Percentiles rank a stretch among this genome's conserved stretches.
Evolutionary conservation across 2,113 vertebrate genomes (phyloP).

Genomic region (Alligator sinensis): DNA sequence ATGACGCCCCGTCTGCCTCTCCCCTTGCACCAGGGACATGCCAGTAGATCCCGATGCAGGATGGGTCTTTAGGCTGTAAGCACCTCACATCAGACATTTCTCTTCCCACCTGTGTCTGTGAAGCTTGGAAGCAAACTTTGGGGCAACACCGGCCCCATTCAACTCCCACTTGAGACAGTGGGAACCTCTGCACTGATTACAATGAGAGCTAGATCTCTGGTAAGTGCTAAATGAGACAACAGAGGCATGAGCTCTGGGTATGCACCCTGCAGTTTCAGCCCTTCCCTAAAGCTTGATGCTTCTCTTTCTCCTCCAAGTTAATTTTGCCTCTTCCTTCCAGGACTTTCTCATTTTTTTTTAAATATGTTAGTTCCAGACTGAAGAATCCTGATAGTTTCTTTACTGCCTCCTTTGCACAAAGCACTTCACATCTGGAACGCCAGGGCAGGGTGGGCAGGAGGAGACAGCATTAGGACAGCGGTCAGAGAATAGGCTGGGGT

Average conservation of each 20-base stretch:
- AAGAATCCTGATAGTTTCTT: too few species aligned
- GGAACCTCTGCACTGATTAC: neutral
- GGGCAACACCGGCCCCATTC: neutral
- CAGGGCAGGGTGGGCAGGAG: rapidly evolving
- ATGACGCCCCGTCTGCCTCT: rapidly evolving
- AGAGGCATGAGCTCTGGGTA: neutral
- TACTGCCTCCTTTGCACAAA: neutral
- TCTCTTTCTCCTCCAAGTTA: neutral
- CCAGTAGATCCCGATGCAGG: neutral
- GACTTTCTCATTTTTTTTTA: neutral
- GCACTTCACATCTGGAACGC: neutral
- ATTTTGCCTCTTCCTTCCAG: neutral
- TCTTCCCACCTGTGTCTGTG: neutral
- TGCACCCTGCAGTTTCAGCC: neutral
- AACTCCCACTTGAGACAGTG: neutral
- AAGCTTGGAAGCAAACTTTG: neutral
- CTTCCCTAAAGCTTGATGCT: neutral
- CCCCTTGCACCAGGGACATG: rapidly evolving
- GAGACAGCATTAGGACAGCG: rapidly evolving
- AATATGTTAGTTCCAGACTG: neutral
- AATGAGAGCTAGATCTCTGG: neutral
- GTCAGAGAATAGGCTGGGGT: neutral
- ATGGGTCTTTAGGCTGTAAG: neutral
- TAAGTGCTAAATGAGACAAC: neutral
- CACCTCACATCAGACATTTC: rapidly evolving